Conservation (phyloP, 92 coral and sea anemone species). For the Metridium senile region DNA sequence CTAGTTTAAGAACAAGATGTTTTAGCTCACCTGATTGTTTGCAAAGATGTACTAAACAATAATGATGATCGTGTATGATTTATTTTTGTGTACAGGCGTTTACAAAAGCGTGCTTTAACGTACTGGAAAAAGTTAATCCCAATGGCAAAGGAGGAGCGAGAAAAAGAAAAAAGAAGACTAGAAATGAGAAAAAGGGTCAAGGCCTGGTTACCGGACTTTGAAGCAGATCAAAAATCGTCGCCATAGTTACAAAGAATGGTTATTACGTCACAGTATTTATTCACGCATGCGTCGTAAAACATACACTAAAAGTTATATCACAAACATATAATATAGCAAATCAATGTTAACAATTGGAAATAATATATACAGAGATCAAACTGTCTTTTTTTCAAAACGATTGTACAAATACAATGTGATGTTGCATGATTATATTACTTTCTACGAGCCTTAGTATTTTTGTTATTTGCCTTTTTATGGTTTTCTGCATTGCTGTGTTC, state of each 20-base stretch:
- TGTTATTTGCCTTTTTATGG: neutral
- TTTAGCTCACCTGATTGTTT: too few relatives aligned
- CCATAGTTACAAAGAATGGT: constrained; percentile 26
- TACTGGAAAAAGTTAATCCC: constrained; percentile 96
- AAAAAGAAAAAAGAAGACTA: constrained; percentile 67
- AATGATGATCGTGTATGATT: too few relatives aligned
- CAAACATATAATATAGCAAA: too few relatives aligned
- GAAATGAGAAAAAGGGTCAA: constrained; percentile 87
- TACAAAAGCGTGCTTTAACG: constrained; percentile 73
- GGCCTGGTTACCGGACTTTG: constrained; percentile 93
- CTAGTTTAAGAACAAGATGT: too few relatives aligned
- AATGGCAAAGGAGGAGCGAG: constrained; percentile 59
- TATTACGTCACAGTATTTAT: neutral
- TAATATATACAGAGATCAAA: too few relatives aligned
- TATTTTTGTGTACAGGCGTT: too few relatives aligned
- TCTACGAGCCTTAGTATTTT: neutral
- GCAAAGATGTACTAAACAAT: too few relatives aligned
- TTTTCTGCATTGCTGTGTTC: neutral
- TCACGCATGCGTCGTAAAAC: neutral
- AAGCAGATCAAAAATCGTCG: constrained; percentile 53
- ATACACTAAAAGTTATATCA: too few relatives aligned
- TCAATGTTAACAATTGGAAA: too few relatives aligned
- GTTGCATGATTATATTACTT: neutral
- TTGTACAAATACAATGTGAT: too few relatives aligned
- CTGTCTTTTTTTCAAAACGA: too few relatives aligned